Evolutionary conservation across 2,888 invertebrate species (phyloP), one percentile per base, ranked within the genome.

Genomic region (Heliconius cydno): DNA sequence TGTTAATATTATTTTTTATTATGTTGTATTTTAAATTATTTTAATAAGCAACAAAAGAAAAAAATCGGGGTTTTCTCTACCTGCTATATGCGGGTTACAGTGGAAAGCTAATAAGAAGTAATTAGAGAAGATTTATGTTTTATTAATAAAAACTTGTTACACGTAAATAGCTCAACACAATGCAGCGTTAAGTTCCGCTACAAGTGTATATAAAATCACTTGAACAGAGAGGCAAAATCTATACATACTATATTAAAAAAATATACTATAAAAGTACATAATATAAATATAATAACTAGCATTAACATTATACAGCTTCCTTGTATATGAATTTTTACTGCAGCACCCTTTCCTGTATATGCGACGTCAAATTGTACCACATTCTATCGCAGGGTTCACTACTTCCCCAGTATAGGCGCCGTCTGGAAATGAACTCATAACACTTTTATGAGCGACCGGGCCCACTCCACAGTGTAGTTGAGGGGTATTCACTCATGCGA

Each of bases 341-440:
- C 71, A 71, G 82, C 82, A 83, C 80, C 81, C 82, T 80, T 80
- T 83, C 76, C 80, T 72, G 70, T 80, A 72, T 78, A 81, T 82
- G 81, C 76, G 78, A 84, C 83, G 81, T 83, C 82, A 82, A 83
- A 84, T 83, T 85, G 83, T 80, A 84, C 83, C 82, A 81, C 82
- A 83, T 83, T 82, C 81, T 82, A 83, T 81, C 81, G 82, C 76
- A 76, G 82, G 82, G 84, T 83, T 83, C 76, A 77, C 80, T 82
- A 34, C 34, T 6, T 34, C 34, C 9, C 34, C 9, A 28, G 65
- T 65, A 19, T 65, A 80, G 84, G 84, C 84, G 86, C 84, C 85
- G 89, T 84, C 85, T 85, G 83, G 81, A 89, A 92, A 93, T 92
- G 92, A 92, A 93, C 92, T 92, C 94, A 93, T 94, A 94, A 94